phyloP scores from a whole-genome alignment of 2,797 vertebrate species.

The Sorex maritimensis region DNA sequence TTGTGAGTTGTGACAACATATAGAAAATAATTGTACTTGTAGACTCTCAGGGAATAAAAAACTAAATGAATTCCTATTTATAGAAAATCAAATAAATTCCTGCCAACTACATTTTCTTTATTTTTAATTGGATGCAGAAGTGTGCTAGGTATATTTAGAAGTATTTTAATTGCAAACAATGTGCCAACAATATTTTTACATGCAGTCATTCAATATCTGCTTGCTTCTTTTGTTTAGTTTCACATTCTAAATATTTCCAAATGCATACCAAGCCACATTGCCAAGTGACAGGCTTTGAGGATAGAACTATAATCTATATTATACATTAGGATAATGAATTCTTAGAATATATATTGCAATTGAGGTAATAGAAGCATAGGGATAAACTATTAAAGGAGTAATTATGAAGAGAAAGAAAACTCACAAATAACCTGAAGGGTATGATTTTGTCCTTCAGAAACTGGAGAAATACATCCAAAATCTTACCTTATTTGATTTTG shows the following conservation, averaged over 20 bases:
- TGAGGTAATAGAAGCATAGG: background rate
- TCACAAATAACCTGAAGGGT: background rate
- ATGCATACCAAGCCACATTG: slow-evolving; percentile 35
- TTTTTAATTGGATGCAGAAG: slow-evolving; percentile 72
- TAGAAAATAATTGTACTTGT: slow-evolving; percentile 66
- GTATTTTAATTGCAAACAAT: slow-evolving; percentile 79
- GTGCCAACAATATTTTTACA: slow-evolving; percentile 77
- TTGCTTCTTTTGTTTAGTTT: slow-evolving; percentile 78
- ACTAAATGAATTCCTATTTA: slow-evolving; percentile 75
- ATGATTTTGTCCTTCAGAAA: slow-evolving; percentile 29
- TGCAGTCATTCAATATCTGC: slow-evolving; percentile 67
- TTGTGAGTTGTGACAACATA: slow-evolving; percentile 66
- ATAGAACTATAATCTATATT: slow-evolving; percentile 41
- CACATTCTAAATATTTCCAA: slow-evolving; percentile 66
- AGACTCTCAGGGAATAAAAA: slow-evolving; percentile 42
- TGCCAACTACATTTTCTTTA: slow-evolving; percentile 68
- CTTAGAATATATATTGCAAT: slow-evolving; percentile 49
- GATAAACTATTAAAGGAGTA: background rate
- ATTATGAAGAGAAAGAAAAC: background rate
- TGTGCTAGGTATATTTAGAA: slow-evolving; percentile 75
- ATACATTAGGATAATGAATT: slow-evolving; percentile 37
- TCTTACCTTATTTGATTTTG: background rate
- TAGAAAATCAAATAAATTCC: slow-evolving; percentile 79
- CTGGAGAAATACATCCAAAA: slow-evolving; percentile 1
- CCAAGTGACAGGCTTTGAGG: slow-evolving; percentile 51